Evolutionary conservation across 2,113 vertebrate species (phyloP).

Genomic region (Elachura formosa): DNA sequence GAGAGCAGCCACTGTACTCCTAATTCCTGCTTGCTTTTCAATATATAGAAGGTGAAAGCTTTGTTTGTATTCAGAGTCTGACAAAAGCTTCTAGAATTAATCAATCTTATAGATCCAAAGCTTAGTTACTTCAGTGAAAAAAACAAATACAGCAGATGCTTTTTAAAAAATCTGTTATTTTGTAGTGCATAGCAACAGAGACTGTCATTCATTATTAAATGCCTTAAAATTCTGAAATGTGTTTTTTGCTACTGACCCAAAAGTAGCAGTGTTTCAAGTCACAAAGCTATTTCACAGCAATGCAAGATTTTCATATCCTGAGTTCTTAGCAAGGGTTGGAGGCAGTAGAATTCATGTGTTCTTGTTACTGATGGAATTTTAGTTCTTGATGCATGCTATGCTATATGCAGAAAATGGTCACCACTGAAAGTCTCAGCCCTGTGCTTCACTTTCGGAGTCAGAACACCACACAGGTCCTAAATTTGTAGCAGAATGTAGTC

Average conservation of each 20-base stretch:
- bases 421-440: not conserved
- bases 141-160: not conserved
- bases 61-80: not conserved
- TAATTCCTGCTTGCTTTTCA: not conserved
- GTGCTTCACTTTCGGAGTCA: not conserved
- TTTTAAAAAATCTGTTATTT: not conserved
- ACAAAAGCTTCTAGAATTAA: not conserved
- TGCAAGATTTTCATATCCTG: not conserved
- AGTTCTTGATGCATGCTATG: not conserved
- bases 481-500: not conserved
- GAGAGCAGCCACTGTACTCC: not conserved
- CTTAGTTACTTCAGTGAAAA: not conserved
- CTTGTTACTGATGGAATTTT: not conserved
- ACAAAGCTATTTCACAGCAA: not conserved
- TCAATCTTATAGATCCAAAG: not conserved
- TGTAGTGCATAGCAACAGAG: not conserved
- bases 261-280: not conserved
- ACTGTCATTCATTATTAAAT: not conserved
- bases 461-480: not conserved
- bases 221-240: not conserved
- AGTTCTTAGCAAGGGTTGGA: not conserved
- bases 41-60: fast-evolving
- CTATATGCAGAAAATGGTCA: not conserved
- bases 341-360: not conserved
- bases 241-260: not conserved